Percentiles rank a stretch among this genome's conserved stretches.
phyloP scores from a whole-genome alignment of 2,888 invertebrate genomes.

The Sialis fuliginosa region DNA sequence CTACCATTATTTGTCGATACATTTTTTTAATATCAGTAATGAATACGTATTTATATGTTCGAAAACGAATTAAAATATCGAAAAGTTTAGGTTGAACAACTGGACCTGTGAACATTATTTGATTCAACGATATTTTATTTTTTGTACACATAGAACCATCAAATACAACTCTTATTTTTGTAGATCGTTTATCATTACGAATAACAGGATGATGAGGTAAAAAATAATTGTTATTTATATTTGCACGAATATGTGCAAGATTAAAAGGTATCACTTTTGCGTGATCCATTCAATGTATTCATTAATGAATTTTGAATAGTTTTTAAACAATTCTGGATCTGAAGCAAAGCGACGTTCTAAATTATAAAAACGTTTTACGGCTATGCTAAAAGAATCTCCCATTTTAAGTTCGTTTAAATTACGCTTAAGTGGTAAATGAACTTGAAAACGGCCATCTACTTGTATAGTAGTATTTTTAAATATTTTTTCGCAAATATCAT shows the following conservation, averaged over 20 bases:
- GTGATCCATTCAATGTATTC: not conserved
- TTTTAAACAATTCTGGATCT: not conserved
- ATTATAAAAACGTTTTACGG: not conserved
- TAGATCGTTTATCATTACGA: not conserved
- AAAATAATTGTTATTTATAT: not conserved
- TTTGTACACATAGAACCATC: not conserved
- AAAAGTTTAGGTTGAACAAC: not conserved
- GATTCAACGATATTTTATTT: not conserved
- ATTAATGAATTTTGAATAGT: not conserved
- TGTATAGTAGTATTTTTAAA: not conserved
- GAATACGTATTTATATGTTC: not conserved
- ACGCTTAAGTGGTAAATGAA: not conserved
- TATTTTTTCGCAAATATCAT: not conserved
- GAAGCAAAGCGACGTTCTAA: not conserved
- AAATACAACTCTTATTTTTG: not conserved
- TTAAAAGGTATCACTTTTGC: not conserved
- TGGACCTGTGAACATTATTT: not conserved
- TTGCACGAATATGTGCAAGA: not conserved
- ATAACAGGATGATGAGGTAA: not conserved
- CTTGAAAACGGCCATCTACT: not conserved
- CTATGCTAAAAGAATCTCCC: not conserved
- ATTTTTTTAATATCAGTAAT: not conserved
- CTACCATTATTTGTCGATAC: not conserved
- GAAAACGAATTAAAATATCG: not conserved
- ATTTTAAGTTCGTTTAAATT: not conserved